These are phyloP conservation scores for Cecidostiba fungosa DNA, from an alignment of 2,888 invertebrate genomes.

Conservation along the genomic window DNA sequence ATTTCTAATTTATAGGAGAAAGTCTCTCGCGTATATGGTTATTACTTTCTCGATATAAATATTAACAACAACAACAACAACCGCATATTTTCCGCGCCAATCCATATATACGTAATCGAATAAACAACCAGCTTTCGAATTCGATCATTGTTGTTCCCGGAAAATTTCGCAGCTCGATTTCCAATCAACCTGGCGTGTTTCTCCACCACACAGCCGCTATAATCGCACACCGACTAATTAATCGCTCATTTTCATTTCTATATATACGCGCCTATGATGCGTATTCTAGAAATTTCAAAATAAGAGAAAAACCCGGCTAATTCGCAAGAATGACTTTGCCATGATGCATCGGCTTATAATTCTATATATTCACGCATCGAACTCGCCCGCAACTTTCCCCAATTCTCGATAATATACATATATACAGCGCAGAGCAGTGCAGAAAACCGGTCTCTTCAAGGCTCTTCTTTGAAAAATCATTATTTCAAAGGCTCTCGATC, in stretches of 20 bases:
- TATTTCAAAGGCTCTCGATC: constrained; percentile 5
- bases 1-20: constrained; percentile 47
- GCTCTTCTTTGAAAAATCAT: constrained; percentile 57
- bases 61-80: background rate
- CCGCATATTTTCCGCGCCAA: too few species aligned
- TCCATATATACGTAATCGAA: too few species aligned
- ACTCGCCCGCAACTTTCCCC: constrained; percentile 51
- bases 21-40: background rate
- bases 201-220: too few species aligned
- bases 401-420: constrained; percentile 40
- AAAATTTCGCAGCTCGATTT: background rate
- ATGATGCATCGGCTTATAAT: too few species aligned
- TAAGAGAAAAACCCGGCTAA: background rate
- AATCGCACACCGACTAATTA: background rate
- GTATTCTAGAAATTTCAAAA: background rate
- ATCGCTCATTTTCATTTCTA: background rate
- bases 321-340: too few species aligned
- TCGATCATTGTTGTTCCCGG: background rate
- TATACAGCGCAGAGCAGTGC: background rate
- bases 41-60: constrained; percentile 6
- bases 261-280: too few species aligned
- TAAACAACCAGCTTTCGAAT: background rate
- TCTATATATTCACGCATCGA: background rate
- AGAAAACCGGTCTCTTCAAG: constrained; percentile 60
- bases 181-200: too few species aligned